Conservation (phyloP, 2,888 invertebrate genomes). For the Calameuta idolon region DNA sequence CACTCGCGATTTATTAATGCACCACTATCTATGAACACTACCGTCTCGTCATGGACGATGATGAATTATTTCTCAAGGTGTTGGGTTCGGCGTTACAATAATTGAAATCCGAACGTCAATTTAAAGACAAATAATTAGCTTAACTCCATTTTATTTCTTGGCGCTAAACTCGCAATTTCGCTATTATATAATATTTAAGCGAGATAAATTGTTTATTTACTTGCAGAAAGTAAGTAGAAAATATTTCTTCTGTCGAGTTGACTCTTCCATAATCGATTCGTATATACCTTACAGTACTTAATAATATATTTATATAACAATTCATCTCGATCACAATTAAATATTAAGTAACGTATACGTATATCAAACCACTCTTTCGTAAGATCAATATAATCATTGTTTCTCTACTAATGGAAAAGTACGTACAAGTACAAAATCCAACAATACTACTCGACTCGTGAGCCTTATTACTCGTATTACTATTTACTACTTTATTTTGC, state of each 20-base stretch:
- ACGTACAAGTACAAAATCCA: background rate
- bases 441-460: background rate
- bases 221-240: background rate
- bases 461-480: background rate
- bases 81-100: background rate
- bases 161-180: constrained; percentile 8
- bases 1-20: background rate
- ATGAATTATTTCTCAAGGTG: background rate
- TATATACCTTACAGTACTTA: background rate
- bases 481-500: background rate
- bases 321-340: background rate
- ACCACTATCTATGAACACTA: background rate
- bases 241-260: constrained; percentile 10
- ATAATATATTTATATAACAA: background rate
- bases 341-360: too few relatives aligned
- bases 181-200: constrained; percentile 38
- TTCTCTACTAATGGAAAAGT: background rate
- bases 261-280: constrained; percentile 13
- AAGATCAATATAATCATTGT: too few relatives aligned
- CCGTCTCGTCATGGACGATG: background rate
- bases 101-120: constrained; percentile 16
- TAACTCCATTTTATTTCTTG: background rate
- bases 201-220: constrained; percentile 6
- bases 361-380: too few relatives aligned
- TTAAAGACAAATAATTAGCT: constrained; percentile 13